phyloP scores from a whole-genome alignment of 2,113 vertebrate genomes.

The Donacobius atricapilla region DNA sequence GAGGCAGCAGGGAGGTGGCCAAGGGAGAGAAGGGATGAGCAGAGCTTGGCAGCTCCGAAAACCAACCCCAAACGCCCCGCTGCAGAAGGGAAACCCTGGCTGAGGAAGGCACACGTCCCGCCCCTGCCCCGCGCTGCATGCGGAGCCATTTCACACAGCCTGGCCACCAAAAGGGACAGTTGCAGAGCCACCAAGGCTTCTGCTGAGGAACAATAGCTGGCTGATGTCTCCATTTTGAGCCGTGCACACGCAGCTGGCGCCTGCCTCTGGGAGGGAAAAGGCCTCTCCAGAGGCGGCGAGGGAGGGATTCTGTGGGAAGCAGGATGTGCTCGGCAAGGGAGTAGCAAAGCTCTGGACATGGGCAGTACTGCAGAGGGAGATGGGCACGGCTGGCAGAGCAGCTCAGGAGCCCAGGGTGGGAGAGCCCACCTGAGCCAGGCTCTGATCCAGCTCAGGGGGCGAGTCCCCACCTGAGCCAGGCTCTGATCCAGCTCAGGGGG shows the following conservation, averaged over 20 bases:
- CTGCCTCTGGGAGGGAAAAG: neutral
- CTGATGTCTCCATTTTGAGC: neutral
- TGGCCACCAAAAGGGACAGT: neutral
- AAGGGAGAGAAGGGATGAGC: neutral
- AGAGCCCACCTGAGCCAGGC: neutral
- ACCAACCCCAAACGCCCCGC: fast-evolving
- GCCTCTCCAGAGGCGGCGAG: neutral
- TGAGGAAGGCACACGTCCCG: fast-evolving
- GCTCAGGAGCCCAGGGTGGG: neutral
- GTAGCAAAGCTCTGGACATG: fast-evolving
- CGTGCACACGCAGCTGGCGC: neutral
- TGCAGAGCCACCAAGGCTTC: neutral
- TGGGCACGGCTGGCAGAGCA: fast-evolving
- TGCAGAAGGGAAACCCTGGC: fast-evolving
- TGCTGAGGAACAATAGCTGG: neutral
- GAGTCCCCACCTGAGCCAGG: fast-evolving
- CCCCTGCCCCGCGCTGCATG: fast-evolving
- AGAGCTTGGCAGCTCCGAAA: neutral
- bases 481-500: neutral
- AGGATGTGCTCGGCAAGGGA: fast-evolving
- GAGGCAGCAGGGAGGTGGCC: fast-evolving
- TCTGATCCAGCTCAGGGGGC: fast-evolving
- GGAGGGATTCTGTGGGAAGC: neutral
- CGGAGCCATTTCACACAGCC: neutral
- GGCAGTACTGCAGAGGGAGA: neutral